Evolutionary conservation across 2,797 vertebrate species (phyloP), one percentile per base, ranked within the genome.

Genomic region (Neomorphus geoffroyi): DNA sequence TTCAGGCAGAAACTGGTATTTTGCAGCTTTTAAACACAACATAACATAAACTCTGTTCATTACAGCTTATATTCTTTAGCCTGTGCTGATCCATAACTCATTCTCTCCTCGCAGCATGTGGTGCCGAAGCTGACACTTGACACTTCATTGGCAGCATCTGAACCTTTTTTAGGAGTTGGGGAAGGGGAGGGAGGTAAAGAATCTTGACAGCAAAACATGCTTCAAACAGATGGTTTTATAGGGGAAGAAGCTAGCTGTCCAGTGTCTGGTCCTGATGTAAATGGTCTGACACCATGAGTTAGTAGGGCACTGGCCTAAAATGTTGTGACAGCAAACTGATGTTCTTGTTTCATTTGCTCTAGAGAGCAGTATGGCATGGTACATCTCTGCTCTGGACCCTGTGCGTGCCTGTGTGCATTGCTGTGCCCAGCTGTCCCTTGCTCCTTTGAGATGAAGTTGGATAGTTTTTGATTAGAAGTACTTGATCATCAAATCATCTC

Each of bases 361-460:
- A 3, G 35, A 3, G 35, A 51, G 35, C 1, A 2, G 10, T 28
- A 6, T 4, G 33, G 48, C 33, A 16, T 5, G 39, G 33, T 43
- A 4, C 17, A 3, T 28, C 24, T 50, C 5, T 5, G 13, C 23
- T 30, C 4, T 11, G 18, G 3, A 1, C 26, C 39, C 21, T 17
- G 10, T 4, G 4, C 3, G 4, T 58, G 46, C 19, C 26, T 16
- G 4, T 0, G 0, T 10, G 30, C 11, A 1, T 46, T 1, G 2
- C 51, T 33, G 39, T 13, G 22, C 45, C 18, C 23, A 8, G 0
- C 51, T 32, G 37, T 8, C 56, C 19, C 19, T 13, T 41, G 5
- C 22, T 65, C 41, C 15, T 32, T 33, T 12, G 10, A 10, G 35
- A 4, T 13, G 33, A 37, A 8, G 7, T 7, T 56, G 3, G 18